Evolutionary conservation across 2,797 vertebrate genomes (phyloP), one percentile per base, ranked within the genome.

Genomic region (Gallinago stenura): DNA sequence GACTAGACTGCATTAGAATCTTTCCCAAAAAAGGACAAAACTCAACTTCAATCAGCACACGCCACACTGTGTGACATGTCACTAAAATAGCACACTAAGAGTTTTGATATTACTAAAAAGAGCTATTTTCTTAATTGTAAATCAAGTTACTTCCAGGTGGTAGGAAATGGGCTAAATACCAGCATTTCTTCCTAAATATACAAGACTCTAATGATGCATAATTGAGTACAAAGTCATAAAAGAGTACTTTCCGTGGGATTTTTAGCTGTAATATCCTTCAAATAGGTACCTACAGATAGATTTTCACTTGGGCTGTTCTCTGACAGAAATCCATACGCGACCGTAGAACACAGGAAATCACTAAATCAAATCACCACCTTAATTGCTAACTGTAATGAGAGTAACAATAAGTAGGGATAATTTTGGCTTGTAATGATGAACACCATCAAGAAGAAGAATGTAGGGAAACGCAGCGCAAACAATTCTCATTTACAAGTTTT

Each of bases 21-120:
- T 19, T 56, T 46, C 84, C 92, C 91, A 66, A 65, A 94, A 95
- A 94, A 95, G 81, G 93, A 86, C 90, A 86, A 85, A 94, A 77
- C 30, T 69, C 24, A 5, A 70, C 83, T 90, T 86, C 83, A 91
- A 94, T 78, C 82, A 89, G 84, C 79, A 62, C 43, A 61, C 43
- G 83, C 84, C 69, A 90, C 60, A 28, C 18, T 78, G 57, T 35
- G 54, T 39, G 69, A 64, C 76, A 68, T 2, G 6, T 58, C 89
- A 53, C 54, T 58, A 69, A 91, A 96, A 83, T 0, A 78, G 57
- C 9, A 64, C 21, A 54, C 50, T 26, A 64, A n/a, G 37, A 72
- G 41, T 86, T 81, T 75, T 35, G 21, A 17, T 65, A 65, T 54
- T 50, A 89, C 33, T 75, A 69, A 78, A 91, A 87, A 56, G 30